Base-by-base conservation (phyloP, 2,113 vertebrate species). In the Kobus ellipsiprymnus region DNA sequence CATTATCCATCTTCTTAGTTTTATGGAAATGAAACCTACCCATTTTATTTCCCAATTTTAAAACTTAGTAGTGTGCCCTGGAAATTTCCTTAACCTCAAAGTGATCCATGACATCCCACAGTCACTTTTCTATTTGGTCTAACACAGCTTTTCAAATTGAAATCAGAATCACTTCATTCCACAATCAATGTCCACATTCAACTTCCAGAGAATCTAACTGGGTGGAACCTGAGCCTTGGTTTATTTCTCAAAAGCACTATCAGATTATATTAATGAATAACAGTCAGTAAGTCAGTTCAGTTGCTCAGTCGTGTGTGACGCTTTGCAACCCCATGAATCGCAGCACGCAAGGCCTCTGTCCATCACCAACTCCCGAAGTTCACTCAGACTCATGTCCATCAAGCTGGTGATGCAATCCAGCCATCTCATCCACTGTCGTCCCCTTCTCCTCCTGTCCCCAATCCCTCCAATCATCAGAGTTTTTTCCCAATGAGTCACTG, bases 281-380 rank as follows among this genome's bases (percentile, higher is more conserved):
- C 21, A 57, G 52, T 9, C 25, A 27, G 57, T 21, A 54, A 54
- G 54, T 3, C 4, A 59, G 23, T 23, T 27, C 57, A 59, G 23
- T 11, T 25, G 23, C 57, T 59, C 23, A 59, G 57, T 59, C 8
- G 3, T 59, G 23, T 11, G 9, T 0, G 0, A 59, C 1, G 0
- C 23, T 27, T 59, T 59, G 57, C 10, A 5, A 59, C 57, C 10
- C 25, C 10, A 27, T 12, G 25, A 59, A 27, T 27, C 4, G 0
- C 57, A 59, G 57, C 57, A 59, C 0, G 1, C 25, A 25, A 59
- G 25, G 25, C 23, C 25, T 59, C 9, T 25, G 9, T 59, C 23
- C 10, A 59, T 27, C 57, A 59, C 57, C 10, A 59, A 59, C 25
- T 59, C 57, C 57, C 0, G 0, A 4, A 59, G 25, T 27, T 59